phyloP scores from a whole-genome alignment of 2,888 invertebrate genomes.

The Phyto melanocephala region DNA sequence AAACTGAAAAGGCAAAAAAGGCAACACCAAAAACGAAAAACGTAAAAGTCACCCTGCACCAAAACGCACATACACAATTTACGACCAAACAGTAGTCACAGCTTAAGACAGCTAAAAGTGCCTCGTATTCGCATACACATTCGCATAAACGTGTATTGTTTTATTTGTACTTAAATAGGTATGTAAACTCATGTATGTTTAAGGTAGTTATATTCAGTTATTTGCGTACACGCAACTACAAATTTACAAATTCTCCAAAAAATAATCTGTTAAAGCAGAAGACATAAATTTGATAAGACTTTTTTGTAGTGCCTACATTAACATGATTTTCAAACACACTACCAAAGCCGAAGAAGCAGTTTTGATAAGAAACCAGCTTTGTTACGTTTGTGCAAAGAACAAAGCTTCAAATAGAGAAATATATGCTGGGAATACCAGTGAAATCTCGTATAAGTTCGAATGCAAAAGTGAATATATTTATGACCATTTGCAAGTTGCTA shows the following conservation, averaged over 20 bases:
- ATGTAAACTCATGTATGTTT: neutral
- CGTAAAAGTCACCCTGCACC: constrained; percentile 31
- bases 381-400: too few species aligned
- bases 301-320: constrained; percentile 21
- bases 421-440: too few species aligned
- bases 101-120: constrained; percentile 39
- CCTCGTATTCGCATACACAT: too few species aligned
- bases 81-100: constrained; percentile 63
- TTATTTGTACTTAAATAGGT: too few species aligned
- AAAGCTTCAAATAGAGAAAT: too few species aligned
- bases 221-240: constrained; percentile 61
- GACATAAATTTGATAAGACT: constrained; percentile 1
- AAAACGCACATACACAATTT: constrained; percentile 50
- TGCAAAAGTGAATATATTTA: too few species aligned
- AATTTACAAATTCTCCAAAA: constrained; percentile 40
- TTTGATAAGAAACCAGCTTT: too few species aligned
- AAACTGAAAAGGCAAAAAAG: neutral
- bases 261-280: constrained; percentile 16
- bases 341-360: too few species aligned
- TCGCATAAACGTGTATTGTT: too few species aligned
- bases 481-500: too few species aligned
- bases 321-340: constrained; percentile 18
- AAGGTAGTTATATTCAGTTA: constrained; percentile 8
- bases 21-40: neutral
- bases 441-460: too few species aligned